These are phyloP conservation scores for Ichneumon xanthorius DNA, from an alignment of 2,888 invertebrate species.

Conservation along the genomic window DNA sequence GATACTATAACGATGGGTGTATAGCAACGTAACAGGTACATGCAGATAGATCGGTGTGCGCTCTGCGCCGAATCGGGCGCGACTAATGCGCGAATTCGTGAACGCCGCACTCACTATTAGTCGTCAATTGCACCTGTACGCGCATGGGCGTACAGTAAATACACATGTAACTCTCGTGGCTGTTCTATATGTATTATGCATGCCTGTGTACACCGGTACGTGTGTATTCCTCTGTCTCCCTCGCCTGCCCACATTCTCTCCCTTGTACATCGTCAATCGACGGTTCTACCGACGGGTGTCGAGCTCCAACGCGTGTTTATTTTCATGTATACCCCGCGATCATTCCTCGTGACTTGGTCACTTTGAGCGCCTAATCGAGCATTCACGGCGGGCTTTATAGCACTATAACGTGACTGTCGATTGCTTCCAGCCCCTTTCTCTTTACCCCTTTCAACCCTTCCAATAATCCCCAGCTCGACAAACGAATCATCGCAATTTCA, in stretches of 20 bases:
- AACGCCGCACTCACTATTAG: constrained; percentile 58
- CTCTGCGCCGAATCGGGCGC: constrained; percentile 51
- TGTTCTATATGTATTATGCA: constrained; percentile 38
- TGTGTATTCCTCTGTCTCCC: constrained; percentile 30
- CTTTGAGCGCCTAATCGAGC: constrained; percentile 68
- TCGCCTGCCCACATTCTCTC: constrained; percentile 30
- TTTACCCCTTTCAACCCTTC: background rate
- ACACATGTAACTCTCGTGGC: constrained; percentile 29
- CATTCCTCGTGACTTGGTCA: constrained; percentile 69
- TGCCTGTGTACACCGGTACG: constrained; percentile 9
- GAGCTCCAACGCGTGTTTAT: constrained; percentile 66
- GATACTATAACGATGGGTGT: background rate
- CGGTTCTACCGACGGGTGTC: constrained; percentile 43
- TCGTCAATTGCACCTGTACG: constrained; percentile 58
- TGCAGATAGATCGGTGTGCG: background rate
- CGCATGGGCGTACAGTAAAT: constrained; percentile 31
- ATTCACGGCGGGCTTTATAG: constrained; percentile 51
- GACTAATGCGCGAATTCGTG: constrained; percentile 61
- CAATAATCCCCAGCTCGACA: background rate
- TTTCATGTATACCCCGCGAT: constrained; percentile 69
- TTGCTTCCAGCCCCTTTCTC: background rate
- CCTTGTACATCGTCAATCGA: constrained; percentile 54
- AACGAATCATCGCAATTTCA: background rate
- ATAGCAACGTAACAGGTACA: constrained; percentile 23
- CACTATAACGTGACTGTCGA: constrained; percentile 2